Conservation (phyloP, 2,888 invertebrate species). For the Aplocera efformata region DNA sequence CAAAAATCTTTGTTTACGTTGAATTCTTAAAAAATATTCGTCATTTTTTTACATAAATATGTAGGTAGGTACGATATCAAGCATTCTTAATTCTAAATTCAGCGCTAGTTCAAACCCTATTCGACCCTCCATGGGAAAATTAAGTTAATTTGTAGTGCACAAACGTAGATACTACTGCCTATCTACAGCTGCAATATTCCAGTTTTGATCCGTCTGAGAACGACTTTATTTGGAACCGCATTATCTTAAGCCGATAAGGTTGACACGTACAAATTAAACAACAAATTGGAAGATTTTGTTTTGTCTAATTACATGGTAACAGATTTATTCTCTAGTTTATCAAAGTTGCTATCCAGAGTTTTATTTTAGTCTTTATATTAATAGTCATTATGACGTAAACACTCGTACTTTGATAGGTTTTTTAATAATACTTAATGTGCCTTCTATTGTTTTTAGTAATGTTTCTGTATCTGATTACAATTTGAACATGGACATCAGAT, state of each 20-base stretch:
- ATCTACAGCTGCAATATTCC: constrained; percentile 9
- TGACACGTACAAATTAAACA: constrained; percentile 11
- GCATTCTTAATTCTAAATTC: no score
- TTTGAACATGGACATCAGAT: no score
- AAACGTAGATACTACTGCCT: constrained; percentile 1
- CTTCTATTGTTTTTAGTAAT: no score
- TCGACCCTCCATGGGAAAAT: no score
- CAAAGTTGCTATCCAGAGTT: constrained; percentile 13
- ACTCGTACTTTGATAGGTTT: constrained; percentile 10
- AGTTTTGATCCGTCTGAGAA: constrained; percentile 18
- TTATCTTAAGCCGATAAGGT: constrained; percentile 16
- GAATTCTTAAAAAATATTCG: no score
- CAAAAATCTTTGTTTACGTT: no score
- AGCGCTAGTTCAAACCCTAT: no score
- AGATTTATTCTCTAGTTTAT: constrained; percentile 12
- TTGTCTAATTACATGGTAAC: constrained; percentile 29
- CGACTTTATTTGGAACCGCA: constrained; percentile 3
- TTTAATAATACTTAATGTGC: no score
- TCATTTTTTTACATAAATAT: no score
- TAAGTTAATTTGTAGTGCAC: no score
- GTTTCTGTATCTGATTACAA: no score
- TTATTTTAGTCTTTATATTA: constrained; percentile 8
- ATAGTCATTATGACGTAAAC: background rate
- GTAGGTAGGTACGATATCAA: no score
- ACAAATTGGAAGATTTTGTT: constrained; percentile 22